These are phyloP conservation scores for Thymelicus lineola DNA, from an alignment of 2,888 invertebrate genomes.

Conservation along the genomic window DNA sequence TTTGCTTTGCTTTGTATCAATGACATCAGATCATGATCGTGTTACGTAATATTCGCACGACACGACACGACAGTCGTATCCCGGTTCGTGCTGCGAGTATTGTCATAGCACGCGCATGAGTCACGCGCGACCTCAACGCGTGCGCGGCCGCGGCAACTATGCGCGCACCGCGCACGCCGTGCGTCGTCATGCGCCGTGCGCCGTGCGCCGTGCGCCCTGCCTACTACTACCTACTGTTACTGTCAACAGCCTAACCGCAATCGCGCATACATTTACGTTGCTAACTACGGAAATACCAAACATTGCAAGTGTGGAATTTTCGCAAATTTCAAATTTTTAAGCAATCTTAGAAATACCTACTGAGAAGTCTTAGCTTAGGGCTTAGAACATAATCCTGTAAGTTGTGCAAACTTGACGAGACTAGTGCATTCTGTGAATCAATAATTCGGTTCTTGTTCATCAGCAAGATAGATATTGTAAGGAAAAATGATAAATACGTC, in stretches of 20 bases:
- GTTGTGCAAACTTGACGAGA: too few species aligned
- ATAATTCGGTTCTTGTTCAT: too few species aligned
- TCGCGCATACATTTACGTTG: slow-evolving; percentile 21
- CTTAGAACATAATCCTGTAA: too few species aligned
- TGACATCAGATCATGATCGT: slow-evolving; percentile 5
- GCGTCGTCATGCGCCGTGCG: too few species aligned
- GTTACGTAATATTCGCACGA: slow-evolving; percentile 4
- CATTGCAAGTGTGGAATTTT: slow-evolving; percentile 21
- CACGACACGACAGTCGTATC: slow-evolving; percentile 17
- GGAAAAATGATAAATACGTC: too few species aligned
- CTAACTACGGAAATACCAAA: slow-evolving; percentile 31
- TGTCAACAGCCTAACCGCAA: slow-evolving; percentile 18
- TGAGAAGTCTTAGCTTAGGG: too few species aligned
- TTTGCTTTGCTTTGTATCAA: background rate
- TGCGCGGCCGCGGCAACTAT: slow-evolving; percentile 38
- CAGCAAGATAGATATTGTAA: too few species aligned
- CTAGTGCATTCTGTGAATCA: too few species aligned
- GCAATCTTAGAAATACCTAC: too few species aligned
- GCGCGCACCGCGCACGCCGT: slow-evolving; percentile 7
- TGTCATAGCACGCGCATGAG: slow-evolving; percentile 35
- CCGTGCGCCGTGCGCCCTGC: too few species aligned
- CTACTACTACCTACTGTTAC: slow-evolving; percentile 2
- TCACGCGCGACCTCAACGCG: slow-evolving; percentile 43
- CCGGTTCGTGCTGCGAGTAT: slow-evolving; percentile 18
- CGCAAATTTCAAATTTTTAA: slow-evolving; percentile 2